Evolutionary conservation across 2,888 invertebrate species (phyloP).

Genomic region (Apamea crenata): DNA sequence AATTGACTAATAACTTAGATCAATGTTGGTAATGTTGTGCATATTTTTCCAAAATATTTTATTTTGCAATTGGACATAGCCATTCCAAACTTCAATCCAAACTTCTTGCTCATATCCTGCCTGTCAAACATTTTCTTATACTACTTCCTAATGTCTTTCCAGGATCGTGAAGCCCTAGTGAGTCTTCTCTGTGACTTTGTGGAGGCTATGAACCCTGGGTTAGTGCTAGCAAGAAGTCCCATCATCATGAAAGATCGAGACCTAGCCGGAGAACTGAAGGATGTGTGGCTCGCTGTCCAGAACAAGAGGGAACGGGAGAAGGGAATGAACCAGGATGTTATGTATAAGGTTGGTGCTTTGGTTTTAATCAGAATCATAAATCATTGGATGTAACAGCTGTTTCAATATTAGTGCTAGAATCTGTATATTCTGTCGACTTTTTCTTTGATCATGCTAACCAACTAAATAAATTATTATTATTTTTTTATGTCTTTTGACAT

Average conservation of each 20-base stretch:
- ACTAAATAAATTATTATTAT: background rate
- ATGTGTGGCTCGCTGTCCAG: conserved; percentile 93
- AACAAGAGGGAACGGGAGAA: conserved; percentile 90
- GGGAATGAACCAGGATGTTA: conserved; percentile 84
- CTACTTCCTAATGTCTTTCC: conserved; percentile 59
- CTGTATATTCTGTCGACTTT: background rate
- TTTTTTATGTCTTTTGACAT: no score
- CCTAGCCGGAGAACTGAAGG: conserved; percentile 93
- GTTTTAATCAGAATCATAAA: conserved; percentile 6
- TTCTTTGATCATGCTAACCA: background rate
- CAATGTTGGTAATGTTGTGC: background rate
- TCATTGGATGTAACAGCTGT: background rate
- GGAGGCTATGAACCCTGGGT: conserved; percentile 93
- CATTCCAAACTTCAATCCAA: background rate
- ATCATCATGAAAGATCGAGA: conserved; percentile 92
- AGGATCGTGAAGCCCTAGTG: conserved; percentile 92
- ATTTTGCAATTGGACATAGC: no score
- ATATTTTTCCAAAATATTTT: background rate
- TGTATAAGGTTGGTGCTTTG: conserved; percentile 84
- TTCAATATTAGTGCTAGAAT: background rate
- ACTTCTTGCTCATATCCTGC: background rate
- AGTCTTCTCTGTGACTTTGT: conserved; percentile 93
- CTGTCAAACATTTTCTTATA: background rate
- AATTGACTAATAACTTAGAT: background rate
- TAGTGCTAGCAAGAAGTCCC: conserved; percentile 90